Percentiles rank a stretch among this genome's conserved stretches.
Conservation (phyloP, 2,888 invertebrate species). For the Ophioninae sp. region DNA sequence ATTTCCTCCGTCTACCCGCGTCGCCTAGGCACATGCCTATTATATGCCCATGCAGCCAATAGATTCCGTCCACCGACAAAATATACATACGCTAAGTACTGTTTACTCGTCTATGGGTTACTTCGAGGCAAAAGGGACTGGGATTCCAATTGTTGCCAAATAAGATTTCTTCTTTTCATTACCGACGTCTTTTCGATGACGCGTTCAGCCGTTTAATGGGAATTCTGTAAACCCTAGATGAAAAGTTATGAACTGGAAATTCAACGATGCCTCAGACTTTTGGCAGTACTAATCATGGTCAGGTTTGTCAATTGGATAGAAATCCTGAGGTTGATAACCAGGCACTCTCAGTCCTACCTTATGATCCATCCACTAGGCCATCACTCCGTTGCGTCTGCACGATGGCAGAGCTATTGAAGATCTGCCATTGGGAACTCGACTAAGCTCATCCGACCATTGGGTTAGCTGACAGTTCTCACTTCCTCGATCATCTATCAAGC, state of each 20-base stretch:
- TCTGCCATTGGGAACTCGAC: not conserved
- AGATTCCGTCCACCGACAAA: constrained; percentile 18
- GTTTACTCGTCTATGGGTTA: not conserved
- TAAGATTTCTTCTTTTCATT: not conserved
- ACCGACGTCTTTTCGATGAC: not conserved
- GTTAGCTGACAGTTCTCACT: not conserved
- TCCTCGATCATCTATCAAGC: not conserved
- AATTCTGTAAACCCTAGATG: not conserved
- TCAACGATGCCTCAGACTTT: not conserved
- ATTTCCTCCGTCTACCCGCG: not conserved
- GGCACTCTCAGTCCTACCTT: too few species aligned
- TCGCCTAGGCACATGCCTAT: constrained; percentile 28
- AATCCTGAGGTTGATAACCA: not conserved
- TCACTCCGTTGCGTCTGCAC: not conserved
- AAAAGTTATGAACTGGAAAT: not conserved
- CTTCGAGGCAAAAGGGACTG: not conserved
- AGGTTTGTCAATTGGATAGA: not conserved
- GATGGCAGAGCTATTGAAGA: not conserved
- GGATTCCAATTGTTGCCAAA: not conserved
- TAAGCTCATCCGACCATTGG: not conserved
- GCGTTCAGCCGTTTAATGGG: not conserved
- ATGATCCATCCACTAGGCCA: not conserved
- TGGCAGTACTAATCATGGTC: not conserved
- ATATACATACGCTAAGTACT: constrained; percentile 6
- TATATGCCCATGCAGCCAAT: constrained; percentile 23